Evolutionary conservation across 2,797 vertebrate species (phyloP), one percentile per base, ranked within the genome.

Genomic region (Sebastes paucispinis): DNA sequence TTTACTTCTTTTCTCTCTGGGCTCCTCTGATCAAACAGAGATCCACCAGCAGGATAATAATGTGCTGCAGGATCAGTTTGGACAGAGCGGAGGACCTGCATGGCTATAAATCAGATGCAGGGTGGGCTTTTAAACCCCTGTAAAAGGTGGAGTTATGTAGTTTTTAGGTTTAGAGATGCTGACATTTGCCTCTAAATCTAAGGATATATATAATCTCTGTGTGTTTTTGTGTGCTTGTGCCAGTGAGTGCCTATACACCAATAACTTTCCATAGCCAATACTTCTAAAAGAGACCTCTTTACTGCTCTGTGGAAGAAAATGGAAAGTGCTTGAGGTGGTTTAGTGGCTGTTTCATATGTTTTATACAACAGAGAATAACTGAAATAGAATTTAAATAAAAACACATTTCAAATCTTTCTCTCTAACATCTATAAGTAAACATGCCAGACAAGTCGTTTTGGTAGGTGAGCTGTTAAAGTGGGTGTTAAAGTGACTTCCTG

Each of bases 11-110:
- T 79, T 54, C 55, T 59, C 14, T 64, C 7, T 12, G 1, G 25
- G 31, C 34, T 72, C 47, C 22, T 81, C 76, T 71, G 71, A 81
- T 76, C 18, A 57, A 36, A 78, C 71, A 62, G 36, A 55, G 76
- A 75, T 81, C 43, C 55, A 62, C 18, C 52, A 6, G 25, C 20
- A 34, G 77, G 67, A 43, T 71, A 3, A 79, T 66, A 3, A 79
- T 66, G 76, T 22, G 32, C 32, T 24, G 14, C 18, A 4, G 59
- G 34, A 50, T 67, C 43, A 67, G 16, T 63, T 71, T 3, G 55
- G 27, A 25, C n/a, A 5, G 22, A 52, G n/a, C 2, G 7, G 22
- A 58, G 24, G 34, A 75, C 8, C 60, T 50, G 66, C 22, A 8
- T 22, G 4, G 11, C 47, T 16, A 12, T 65, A 55, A 81, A 72